Evolutionary conservation across 2,888 invertebrate genomes (phyloP).

Genomic region (Diarsia dahlii): DNA sequence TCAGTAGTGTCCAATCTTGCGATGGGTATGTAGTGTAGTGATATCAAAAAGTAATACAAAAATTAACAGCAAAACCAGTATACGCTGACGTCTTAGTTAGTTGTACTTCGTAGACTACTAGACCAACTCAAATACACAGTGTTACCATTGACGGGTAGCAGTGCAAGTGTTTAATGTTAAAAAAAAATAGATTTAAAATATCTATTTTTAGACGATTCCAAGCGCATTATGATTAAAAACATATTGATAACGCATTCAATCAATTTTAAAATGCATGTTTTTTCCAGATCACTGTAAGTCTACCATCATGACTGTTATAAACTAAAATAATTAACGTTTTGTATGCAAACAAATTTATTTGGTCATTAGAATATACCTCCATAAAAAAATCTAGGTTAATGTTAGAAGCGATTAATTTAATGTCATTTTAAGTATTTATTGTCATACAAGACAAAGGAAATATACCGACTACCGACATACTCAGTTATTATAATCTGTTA

Average conservation of each 20-base stretch:
- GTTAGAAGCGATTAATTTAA: conserved; percentile 2
- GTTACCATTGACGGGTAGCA: not conserved
- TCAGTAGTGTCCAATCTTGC: no score
- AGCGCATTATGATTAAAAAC: not conserved
- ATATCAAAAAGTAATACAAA: not conserved
- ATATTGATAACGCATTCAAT: not conserved
- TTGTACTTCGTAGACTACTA: not conserved
- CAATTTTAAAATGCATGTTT: not conserved
- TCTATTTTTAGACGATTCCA: not conserved
- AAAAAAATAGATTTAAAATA: not conserved
- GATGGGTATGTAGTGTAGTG: not conserved
- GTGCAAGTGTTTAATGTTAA: not conserved
- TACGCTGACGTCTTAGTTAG: not conserved
- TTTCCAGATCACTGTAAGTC: not conserved
- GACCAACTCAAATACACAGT: not conserved
- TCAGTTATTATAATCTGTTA: conserved; percentile 4
- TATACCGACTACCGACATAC: not conserved
- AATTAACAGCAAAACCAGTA: not conserved
- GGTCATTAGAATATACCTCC: not conserved
- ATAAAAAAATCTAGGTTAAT: conserved; percentile 43
- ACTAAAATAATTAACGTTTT: conserved; percentile 13
- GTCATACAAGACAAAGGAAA: conserved; percentile 30
- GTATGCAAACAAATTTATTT: conserved; percentile 36
- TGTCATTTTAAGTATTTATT: conserved; percentile 15
- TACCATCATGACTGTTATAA: not conserved